Evolutionary conservation across 2,113 vertebrate genomes (phyloP).

Genomic region (Vulpes ferrilata): DNA sequence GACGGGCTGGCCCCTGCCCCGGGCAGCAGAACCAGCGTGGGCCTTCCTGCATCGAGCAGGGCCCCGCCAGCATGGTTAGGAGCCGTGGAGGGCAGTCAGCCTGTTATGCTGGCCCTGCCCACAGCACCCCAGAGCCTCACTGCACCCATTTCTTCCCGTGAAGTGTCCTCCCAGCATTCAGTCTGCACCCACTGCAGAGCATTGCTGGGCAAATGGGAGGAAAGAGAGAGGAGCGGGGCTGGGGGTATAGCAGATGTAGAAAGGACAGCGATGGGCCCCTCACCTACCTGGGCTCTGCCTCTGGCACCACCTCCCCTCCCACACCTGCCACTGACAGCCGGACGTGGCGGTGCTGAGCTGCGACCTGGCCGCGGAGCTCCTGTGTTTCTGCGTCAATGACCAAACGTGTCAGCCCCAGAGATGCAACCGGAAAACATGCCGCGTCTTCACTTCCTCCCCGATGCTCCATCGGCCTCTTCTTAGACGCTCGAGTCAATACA

Average conservation of each 20-base stretch:
- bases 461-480: slow-evolving; percentile 77
- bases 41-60: not conserved
- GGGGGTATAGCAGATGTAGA: not conserved
- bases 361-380: slow-evolving; percentile 54
- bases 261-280: accelerated
- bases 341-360: not conserved
- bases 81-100: no score
- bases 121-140: no score
- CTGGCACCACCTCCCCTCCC: not conserved
- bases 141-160: not conserved
- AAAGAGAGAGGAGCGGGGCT: not conserved
- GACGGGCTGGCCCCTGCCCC: not conserved
- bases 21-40: not conserved
- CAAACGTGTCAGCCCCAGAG: slow-evolving; percentile 70
- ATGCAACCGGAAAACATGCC: slow-evolving; percentile 67
- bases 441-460: slow-evolving; percentile 79
- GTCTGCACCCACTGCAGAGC: not conserved
- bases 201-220: not conserved
- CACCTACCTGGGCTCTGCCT: not conserved
- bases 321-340: not conserved
- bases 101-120: no score
- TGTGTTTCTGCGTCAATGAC: slow-evolving; percentile 76
- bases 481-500: slow-evolving; percentile 79
- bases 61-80: no score
- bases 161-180: accelerated